A percentile compares a stretch with the other conserved stretches of the same genome.
These are phyloP conservation scores for Micromussa lordhowensis DNA, from an alignment of 92 coral and sea anemone species.

Conservation along the genomic window DNA sequence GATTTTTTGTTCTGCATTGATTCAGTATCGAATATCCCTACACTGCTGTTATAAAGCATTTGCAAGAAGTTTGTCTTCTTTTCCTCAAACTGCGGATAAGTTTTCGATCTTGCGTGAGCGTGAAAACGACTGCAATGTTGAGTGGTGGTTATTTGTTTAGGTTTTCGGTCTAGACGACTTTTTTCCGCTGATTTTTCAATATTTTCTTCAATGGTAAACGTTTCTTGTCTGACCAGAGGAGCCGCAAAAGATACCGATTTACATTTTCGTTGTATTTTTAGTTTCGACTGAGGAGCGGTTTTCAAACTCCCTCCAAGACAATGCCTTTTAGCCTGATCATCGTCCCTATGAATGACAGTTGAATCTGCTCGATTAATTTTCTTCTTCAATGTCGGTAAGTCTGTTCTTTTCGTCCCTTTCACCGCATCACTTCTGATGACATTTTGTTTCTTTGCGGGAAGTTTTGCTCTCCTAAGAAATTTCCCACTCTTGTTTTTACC, in stretches of 20 bases:
- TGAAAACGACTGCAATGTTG: background rate
- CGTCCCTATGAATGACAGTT: background rate
- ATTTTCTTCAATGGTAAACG: constrained; percentile 20
- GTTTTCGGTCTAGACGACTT: background rate
- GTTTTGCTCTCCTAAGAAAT: background rate
- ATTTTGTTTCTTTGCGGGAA: background rate
- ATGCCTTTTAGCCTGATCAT: background rate
- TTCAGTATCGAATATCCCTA: constrained; percentile 78
- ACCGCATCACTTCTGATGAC: background rate
- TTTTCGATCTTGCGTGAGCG: background rate
- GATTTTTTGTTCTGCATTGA: constrained; percentile 43
- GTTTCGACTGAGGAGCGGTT: background rate
- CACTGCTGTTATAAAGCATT: constrained; percentile 77
- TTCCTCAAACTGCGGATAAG: background rate
- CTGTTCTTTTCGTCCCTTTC: background rate
- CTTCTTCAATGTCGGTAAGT: background rate
- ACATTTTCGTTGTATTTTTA: background rate
- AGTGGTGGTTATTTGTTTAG: background rate
- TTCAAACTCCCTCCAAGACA: background rate
- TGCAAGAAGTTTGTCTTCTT: constrained; percentile 65
- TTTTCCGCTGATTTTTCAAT: background rate
- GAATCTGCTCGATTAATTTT: background rate
- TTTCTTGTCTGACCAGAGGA: constrained; percentile 38
- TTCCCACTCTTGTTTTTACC: constrained; percentile 15
- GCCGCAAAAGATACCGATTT: constrained; percentile 54